These are phyloP conservation scores for Pachypeltis micranthus DNA, from an alignment of 1,140 invertebrate species.

Conservation along the genomic window DNA sequence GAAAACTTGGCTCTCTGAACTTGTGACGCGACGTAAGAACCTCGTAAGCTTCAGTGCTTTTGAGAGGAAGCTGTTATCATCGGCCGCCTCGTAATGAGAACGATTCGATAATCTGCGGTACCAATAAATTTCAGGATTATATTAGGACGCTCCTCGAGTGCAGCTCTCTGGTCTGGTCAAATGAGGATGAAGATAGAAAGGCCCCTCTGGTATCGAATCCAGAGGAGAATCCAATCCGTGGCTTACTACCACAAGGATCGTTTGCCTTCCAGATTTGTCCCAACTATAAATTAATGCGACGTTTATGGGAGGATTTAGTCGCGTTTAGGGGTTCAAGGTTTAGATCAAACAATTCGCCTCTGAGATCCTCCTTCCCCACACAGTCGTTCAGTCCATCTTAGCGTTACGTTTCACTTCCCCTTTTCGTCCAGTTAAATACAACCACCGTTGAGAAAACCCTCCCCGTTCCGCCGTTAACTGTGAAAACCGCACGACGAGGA, in stretches of 20 bases:
- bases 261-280: conserved; percentile 20
- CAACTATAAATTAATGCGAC: conserved; percentile 22
- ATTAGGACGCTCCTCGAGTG: background rate
- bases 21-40: no score
- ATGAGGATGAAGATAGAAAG: background rate
- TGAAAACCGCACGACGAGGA: no score
- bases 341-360: conserved; percentile 9
- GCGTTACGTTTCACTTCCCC: no score
- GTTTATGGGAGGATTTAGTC: conserved; percentile 9
- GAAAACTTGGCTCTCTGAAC: no score
- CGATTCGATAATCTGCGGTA: background rate
- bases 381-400: no score
- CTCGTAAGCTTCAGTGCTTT: no score
- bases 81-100: no score
- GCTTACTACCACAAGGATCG: background rate
- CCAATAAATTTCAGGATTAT: conserved; percentile 3
- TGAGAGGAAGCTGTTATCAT: no score
- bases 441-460: conserved; percentile 4
- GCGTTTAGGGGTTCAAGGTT: conserved; percentile 3
- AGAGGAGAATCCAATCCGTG: background rate
- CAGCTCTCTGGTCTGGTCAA: background rate
- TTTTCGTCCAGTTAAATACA: no score
- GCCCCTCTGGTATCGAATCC: background rate
- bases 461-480: background rate
- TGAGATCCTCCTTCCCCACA: background rate